Base-by-base conservation (phyloP, 2,888 invertebrate species). In the Dorcus parallelipipedus region DNA sequence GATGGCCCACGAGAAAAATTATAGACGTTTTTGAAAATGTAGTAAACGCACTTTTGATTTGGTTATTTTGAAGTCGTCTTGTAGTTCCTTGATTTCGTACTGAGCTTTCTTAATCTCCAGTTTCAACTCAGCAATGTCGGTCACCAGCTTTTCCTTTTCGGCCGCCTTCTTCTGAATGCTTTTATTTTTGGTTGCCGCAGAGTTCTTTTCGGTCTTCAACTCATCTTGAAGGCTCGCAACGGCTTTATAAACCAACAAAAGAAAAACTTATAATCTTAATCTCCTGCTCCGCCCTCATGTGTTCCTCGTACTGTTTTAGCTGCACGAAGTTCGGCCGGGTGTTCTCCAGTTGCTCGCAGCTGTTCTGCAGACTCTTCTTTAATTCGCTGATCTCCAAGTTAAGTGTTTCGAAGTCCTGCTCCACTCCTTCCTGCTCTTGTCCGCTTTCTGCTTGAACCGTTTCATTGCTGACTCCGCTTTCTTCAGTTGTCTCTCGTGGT, bases 371-470 rank as follows among this genome's bases (percentile, higher is more conserved):
- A 1, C 87, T 83, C 52, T 85, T 86, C 69, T 84, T 80, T 66
- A 95, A 78, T 73, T 93, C 94, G 6, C 80, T 80, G 54, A 91
- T 88, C 80, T 96, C 95, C 60, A 95, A 76, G 65, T 86, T 86
- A 17, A 95, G 77, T 0, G 88, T 88, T 73, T 91, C 90, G 64
- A 88, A 89, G 72, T 93, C 74, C 53, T 83, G 87, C 71, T 91
- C 89, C 94, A 93, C 59, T 86, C 84, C 52, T 83, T 83, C 53
- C 84, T 84, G 69, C 93, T 90, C 54, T 84, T 82, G 50, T 90
- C 91, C 0, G 90, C 86, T 59, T 87, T 86, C 55, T 85, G 84
- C 72, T 92, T 91, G 0, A 89, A 83, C 10, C 79, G 77, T 57
- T 88, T 84, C 76, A 93, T 80, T 61, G 86, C 84, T 8, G 80